Conservation (phyloP, 2,888 invertebrate species). For the Poecilobothrus nobilitatus region DNA sequence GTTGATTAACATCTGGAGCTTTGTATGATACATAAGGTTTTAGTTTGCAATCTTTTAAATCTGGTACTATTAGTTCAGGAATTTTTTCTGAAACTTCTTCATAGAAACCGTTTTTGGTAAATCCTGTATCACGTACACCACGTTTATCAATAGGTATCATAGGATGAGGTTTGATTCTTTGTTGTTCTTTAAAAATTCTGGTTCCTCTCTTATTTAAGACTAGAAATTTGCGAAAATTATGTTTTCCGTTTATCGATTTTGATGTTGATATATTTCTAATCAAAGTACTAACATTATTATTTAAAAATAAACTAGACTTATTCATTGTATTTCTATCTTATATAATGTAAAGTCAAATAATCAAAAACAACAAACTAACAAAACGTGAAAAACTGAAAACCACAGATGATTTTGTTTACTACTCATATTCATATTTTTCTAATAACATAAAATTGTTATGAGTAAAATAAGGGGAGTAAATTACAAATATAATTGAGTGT, state of each 20-base stretch:
- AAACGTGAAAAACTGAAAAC: no score
- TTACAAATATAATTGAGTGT: no score
- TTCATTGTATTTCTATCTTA: background rate
- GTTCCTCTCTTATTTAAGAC: constrained; percentile 69
- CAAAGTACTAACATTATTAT: background rate
- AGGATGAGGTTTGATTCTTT: constrained; percentile 47
- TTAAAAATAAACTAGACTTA: background rate
- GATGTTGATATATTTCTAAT: constrained; percentile 46
- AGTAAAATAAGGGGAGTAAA: no score
- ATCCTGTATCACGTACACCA: constrained; percentile 60
- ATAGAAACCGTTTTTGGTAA: constrained; percentile 47
- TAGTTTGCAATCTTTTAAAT: constrained; percentile 70
- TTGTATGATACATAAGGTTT: constrained; percentile 93
- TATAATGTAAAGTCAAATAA: no score
- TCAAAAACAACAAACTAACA: no score
- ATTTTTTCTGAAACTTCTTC: constrained; percentile 73
- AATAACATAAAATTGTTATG: no score
- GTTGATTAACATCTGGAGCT: constrained; percentile 63
- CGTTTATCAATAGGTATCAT: constrained; percentile 60
- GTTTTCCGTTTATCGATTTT: constrained; percentile 53
- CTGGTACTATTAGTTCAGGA: constrained; percentile 87
- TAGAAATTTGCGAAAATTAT: constrained; percentile 74
- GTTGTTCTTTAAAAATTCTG: constrained; percentile 51
- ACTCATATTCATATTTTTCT: no score
- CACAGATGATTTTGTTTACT: no score